Base-by-base conservation (phyloP, 2,797 vertebrate species). In the Artibeus jamaicensis region DNA sequence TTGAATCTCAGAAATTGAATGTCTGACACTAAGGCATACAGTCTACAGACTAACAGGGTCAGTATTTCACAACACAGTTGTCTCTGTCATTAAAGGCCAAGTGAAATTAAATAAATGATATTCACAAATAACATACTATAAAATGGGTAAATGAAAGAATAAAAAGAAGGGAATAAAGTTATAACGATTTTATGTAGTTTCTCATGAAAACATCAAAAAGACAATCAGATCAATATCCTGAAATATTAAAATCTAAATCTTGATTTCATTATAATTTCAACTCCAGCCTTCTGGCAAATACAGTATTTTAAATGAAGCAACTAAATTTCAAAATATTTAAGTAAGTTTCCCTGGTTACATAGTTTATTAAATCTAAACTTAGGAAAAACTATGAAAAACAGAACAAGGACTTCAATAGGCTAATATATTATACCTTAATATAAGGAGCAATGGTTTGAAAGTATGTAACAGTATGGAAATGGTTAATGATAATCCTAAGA, bases 331-430 rank as follows among this genome's bases (percentile, higher is more conserved):
- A 55, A 91, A 90, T 91, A 68, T 42, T 55, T 79, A 93, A 88
- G 32, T 90, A 57, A 84, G 73, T 57, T 93, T 93, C 5, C n/a
- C 29, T 48, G 2, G 9, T 53, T 74, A 59, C 12, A 29, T 79
- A 89, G 42, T 84, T 81, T 55, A 91, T 71, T 73, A 97, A 79
- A 77, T 78, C 50, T 71, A 89, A 95, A 89, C 16, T 42, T 50
- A 32, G 37, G 44, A 79, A 92, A 93, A 91, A 14, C 18, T 50
- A 85, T 85, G 29, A 70, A 95, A 93, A 93, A 9, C 37, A 86
- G 76, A 29, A 65, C 34, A 81, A 89, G 34, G 6, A 96, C 70
- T 94, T 96, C 57, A 93, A 86, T 24, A 94, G 68, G 39, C 15
- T 86, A 82, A 81, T 85, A 48, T 78, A 19, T 93, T 37, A 95